Conservation (phyloP, 2,797 vertebrate genomes). For the Gobio occitaniae region DNA sequence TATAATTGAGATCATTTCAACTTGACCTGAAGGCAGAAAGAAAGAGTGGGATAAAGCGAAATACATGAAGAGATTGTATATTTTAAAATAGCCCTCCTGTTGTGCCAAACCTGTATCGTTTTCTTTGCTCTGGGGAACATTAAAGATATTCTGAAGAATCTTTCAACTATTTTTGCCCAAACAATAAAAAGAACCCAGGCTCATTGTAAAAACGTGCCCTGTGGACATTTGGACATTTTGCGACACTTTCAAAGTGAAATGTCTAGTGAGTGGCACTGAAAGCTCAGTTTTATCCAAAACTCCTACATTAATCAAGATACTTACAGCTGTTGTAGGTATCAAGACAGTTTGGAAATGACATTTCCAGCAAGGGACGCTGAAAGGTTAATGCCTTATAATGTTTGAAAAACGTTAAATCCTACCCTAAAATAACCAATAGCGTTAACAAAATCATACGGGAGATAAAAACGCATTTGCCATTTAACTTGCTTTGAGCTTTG, state of each 20-base stretch:
- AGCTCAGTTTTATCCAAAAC: not conserved
- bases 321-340: not conserved
- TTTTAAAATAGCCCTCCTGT: not conserved
- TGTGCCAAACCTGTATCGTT: not conserved
- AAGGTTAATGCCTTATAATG: not conserved
- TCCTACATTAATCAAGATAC: not conserved
- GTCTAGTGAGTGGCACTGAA: not conserved
- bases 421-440: not conserved
- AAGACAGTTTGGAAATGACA: not conserved
- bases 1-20: not conserved
- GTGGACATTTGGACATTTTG: not conserved
- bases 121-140: not conserved
- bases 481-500: not conserved
- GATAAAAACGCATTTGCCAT: not conserved
- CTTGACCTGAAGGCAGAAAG: not conserved
- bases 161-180: not conserved
- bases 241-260: not conserved
- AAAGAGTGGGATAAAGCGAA: not conserved
- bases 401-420: not conserved
- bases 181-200: not conserved
- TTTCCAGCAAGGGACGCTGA: not conserved
- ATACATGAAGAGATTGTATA: not conserved
- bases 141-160: not conserved
- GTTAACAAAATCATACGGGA: not conserved
- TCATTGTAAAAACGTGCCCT: too few relatives aligned